Evolutionary conservation across 2,888 invertebrate species (phyloP).

Genomic region (Mythimna vitellina): DNA sequence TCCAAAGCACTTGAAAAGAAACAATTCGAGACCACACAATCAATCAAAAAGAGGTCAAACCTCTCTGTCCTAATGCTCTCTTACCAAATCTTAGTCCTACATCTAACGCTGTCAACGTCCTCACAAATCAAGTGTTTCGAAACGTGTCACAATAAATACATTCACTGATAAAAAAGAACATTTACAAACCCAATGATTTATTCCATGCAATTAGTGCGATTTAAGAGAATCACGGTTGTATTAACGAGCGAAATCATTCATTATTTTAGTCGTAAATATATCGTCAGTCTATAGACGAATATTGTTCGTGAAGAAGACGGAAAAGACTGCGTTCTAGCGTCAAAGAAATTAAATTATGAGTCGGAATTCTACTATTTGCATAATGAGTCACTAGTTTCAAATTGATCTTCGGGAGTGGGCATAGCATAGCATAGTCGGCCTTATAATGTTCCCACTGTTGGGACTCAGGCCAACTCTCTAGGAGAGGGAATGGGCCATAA

Average conservation of each 20-base stretch:
- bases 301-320: constrained; percentile 22
- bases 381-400: constrained; percentile 41
- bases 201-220: constrained; percentile 80
- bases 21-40: constrained; percentile 12
- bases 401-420: constrained; percentile 12
- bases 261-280: constrained; percentile 78
- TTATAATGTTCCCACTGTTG: too few relatives aligned
- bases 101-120: constrained; percentile 54
- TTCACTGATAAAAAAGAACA: constrained; percentile 62
- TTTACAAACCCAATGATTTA: constrained; percentile 69
- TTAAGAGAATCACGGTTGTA: constrained; percentile 81
- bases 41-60: not conserved
- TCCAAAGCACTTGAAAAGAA: not conserved
- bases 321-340: constrained; percentile 27
- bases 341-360: constrained; percentile 51
- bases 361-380: constrained; percentile 26
- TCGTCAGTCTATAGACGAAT: constrained; percentile 66
- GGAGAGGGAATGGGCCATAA: too few relatives aligned
- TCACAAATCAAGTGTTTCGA: constrained; percentile 63
- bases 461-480: too few relatives aligned
- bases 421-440: too few relatives aligned
- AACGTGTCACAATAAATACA: constrained; percentile 67
- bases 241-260: constrained; percentile 77
- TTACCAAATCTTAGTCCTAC: constrained; percentile 21
- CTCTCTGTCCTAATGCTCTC: constrained; percentile 12